phyloP scores from a whole-genome alignment of 2,888 invertebrate genomes.

The Parasteatoda lunata region DNA sequence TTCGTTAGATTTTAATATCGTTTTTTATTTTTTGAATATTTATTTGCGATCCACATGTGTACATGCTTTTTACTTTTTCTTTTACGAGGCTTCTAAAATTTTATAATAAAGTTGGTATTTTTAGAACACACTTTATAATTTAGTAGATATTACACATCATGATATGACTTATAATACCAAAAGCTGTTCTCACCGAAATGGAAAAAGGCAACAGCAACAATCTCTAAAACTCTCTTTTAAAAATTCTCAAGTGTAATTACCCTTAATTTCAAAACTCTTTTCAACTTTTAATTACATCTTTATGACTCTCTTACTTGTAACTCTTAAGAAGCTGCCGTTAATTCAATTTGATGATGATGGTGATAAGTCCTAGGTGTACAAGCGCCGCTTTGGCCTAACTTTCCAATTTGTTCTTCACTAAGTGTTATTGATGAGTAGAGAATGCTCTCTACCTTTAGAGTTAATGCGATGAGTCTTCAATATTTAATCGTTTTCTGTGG shows the following conservation, averaged over 20 bases:
- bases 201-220: slow-evolving; percentile 1
- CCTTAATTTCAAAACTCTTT: background rate
- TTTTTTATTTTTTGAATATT: too few relatives aligned
- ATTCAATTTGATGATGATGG: too few relatives aligned
- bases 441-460: background rate
- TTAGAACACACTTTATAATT: too few relatives aligned
- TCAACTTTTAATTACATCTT: background rate
- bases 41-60: too few relatives aligned
- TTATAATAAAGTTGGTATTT: too few relatives aligned
- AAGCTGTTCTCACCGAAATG: slow-evolving; percentile 4
- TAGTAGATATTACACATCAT: slow-evolving; percentile 76
- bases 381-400: too few relatives aligned
- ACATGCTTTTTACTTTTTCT: too few relatives aligned
- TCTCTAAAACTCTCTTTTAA: slow-evolving; percentile 35
- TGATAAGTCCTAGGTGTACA: too few relatives aligned
- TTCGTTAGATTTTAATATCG: too few relatives aligned
- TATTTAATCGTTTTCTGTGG: too few relatives aligned
- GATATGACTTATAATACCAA: slow-evolving; percentile 63
- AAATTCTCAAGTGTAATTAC: slow-evolving; percentile 51
- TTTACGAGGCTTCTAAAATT: too few relatives aligned
- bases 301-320: background rate
- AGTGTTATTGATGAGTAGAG: background rate
- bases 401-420: background rate
- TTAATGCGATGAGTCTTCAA: background rate
- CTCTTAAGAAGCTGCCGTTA: background rate